Base-by-base conservation (phyloP, 2,113 vertebrate genomes). In the Lutjanus erythropterus region DNA sequence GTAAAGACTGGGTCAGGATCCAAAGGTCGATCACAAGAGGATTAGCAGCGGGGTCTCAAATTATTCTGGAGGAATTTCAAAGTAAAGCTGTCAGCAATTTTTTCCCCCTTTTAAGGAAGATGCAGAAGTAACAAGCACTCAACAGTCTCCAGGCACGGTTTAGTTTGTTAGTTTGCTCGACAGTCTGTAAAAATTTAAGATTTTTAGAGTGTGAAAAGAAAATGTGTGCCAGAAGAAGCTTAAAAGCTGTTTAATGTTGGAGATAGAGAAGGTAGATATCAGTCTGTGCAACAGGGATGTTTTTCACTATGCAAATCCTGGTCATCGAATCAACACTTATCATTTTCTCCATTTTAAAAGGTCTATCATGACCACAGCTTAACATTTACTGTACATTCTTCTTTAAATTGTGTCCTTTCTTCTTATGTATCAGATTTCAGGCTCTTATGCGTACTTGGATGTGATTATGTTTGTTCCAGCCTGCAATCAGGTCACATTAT, bases 11-110 rank as follows among this genome's bases (percentile, higher is more conserved):
- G 21, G 31, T 75, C 31, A 1, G 35, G 21, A 83, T 76, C 44
- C 81, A 59, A 52, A 84, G 77, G 78, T 49, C 7, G 18, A 75
- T 49, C 75, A 52, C 72, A 75, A 62, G 41, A 47, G 52, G 75
- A 80, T 86, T 72, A 90, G 35, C 62, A 67, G 65, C 74, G 46
- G 65, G 3, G 74, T 78, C 50, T 79, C 59, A 12, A 74, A 88
- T 74, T 81, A 76, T 86, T 82, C 55, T 66, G 46, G 25, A 49
- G 41, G 27, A 46, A 71, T 67, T 84, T 80, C 42, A 84, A 86
- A 86, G 33, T 41, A n/a, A 78, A 72, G 55, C 56, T 44, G 6
- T 86, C 1, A 71, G 85, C 75, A 84, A 10, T 49, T 80, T 58
- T 58, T 31, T 29, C 33, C 29, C 16, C 65, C 27, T 39, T 65